Evolutionary conservation across 2,888 invertebrate species (phyloP).

Genomic region (Ormyrus pomaceus): DNA sequence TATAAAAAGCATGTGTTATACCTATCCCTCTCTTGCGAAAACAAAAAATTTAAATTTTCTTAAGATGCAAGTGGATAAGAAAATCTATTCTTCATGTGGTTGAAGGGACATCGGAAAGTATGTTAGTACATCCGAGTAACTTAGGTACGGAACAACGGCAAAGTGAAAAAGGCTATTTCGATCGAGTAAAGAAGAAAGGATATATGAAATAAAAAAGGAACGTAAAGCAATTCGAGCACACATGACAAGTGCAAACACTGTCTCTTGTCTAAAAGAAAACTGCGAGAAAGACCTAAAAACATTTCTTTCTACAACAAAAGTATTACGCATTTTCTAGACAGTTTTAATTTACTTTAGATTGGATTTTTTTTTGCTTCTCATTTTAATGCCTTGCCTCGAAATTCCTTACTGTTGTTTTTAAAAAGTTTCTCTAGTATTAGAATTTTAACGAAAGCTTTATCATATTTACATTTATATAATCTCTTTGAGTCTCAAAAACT

Average conservation of each 20-base stretch:
- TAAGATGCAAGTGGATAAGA: neutral
- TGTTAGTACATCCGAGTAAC: constrained; percentile 20
- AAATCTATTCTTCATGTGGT: neutral
- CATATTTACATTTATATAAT: too few species aligned
- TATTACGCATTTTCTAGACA: constrained; percentile 7
- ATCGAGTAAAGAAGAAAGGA: constrained; percentile 15
- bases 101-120: neutral
- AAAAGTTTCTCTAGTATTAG: too few species aligned
- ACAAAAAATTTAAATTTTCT: constrained; percentile 5
- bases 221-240: neutral
- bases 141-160: constrained; percentile 3
- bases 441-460: too few species aligned
- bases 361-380: neutral
- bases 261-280: neutral
- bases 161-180: constrained; percentile 29
- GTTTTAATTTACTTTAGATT: constrained; percentile 3
- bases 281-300: neutral
- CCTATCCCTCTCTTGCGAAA: neutral
- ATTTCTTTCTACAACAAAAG: neutral
- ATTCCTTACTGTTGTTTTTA: too few species aligned
- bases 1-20: neutral
- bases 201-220: constrained; percentile 10
- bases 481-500: too few species aligned
- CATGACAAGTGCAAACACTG: constrained; percentile 22
- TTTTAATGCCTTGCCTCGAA: neutral